Conservation (phyloP, 1,140 invertebrate species). For the Nasonia giraulti region DNA sequence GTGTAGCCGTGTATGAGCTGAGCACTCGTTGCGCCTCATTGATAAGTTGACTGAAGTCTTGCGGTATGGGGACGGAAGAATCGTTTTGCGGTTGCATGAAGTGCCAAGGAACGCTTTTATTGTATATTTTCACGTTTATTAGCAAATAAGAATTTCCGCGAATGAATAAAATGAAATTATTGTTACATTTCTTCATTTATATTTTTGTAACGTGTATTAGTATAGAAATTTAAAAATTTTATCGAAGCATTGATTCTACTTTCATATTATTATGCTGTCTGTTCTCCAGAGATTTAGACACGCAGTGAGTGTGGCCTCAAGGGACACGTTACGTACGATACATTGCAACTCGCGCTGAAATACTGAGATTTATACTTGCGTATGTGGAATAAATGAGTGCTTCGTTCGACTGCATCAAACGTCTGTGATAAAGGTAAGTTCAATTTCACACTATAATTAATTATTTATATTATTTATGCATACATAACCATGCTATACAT, state of each 20-base stretch:
- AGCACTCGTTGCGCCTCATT: conserved; percentile 36
- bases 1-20: conserved; percentile 15
- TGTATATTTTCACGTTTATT: too few relatives aligned
- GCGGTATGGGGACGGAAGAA: conserved; percentile 46
- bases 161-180: too few relatives aligned
- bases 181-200: too few relatives aligned
- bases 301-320: neutral
- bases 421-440: too few relatives aligned
- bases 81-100: neutral
- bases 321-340: neutral
- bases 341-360: too few relatives aligned
- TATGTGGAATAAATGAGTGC: too few relatives aligned
- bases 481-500: too few relatives aligned
- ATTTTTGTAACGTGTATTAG: too few relatives aligned
- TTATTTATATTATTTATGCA: too few relatives aligned
- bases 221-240: conserved; percentile 5
- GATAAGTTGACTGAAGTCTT: conserved; percentile 29
- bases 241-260: neutral
- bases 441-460: too few relatives aligned
- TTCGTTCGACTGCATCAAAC: too few relatives aligned
- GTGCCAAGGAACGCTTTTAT: neutral
- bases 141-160: neutral
- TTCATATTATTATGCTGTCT: neutral
- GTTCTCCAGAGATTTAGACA: conserved; percentile 10
- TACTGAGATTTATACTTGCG: too few relatives aligned